Conservation (phyloP, 92 coral and sea anemone species). For the Muricea muricata region DNA sequence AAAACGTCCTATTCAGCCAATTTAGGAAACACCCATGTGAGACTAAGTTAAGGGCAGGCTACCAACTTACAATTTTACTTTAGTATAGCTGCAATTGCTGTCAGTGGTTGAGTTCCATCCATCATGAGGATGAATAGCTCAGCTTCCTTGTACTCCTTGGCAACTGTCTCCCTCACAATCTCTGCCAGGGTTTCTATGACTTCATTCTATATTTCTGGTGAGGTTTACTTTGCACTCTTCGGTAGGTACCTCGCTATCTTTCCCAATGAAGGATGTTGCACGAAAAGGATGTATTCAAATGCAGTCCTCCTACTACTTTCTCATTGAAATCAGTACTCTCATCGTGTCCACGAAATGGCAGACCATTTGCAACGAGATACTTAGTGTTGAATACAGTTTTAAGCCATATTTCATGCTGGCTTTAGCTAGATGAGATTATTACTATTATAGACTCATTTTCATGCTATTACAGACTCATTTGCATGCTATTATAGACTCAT, state of each 20-base stretch:
- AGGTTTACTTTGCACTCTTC: not conserved
- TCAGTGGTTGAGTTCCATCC: not conserved
- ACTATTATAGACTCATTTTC: no score
- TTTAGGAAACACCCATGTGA: no score
- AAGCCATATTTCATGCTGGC: conserved; percentile 1
- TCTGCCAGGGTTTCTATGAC: not conserved
- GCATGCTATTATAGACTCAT: no score
- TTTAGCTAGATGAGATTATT: conserved; percentile 15
- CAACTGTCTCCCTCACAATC: not conserved
- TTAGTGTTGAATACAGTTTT: conserved; percentile 13
- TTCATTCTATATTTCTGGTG: not conserved
- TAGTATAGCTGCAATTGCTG: not conserved
- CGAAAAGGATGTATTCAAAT: conserved; percentile 12
- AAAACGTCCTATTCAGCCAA: not conserved
- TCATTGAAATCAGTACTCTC: conserved; percentile 9
- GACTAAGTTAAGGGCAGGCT: no score
- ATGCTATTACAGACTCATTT: no score
- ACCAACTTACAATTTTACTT: no score
- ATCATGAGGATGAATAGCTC: not conserved
- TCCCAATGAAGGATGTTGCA: conserved; percentile 1
- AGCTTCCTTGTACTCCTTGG: conserved; percentile 1
- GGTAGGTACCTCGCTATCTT: conserved; percentile 5
- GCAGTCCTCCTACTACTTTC: not conserved
- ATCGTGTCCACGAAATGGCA: not conserved
- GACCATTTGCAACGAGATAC: conserved; percentile 13